Evolutionary conservation across 1,140 invertebrate species (phyloP).

Genomic region (Diorhabda sublineata): DNA sequence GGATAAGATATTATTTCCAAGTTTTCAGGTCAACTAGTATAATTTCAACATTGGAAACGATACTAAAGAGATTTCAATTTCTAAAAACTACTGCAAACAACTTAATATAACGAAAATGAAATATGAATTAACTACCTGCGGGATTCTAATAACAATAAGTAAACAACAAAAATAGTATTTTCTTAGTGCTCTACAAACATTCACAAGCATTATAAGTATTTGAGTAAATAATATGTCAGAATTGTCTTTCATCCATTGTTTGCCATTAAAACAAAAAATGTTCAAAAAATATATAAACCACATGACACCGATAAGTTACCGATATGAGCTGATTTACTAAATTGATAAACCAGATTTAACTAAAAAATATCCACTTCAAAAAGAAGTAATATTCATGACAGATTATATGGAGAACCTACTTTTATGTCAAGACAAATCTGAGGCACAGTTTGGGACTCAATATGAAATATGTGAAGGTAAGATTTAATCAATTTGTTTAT

Average conservation of each 20-base stretch:
- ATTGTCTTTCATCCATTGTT: not conserved
- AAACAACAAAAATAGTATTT: not conserved
- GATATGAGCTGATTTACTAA: not conserved
- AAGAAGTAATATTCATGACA: not conserved
- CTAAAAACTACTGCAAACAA: not conserved
- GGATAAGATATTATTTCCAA: too few species aligned
- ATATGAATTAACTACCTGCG: not conserved
- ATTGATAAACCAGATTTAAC: not conserved
- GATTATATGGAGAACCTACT: not conserved
- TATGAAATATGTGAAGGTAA: too few species aligned
- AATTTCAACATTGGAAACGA: not conserved
- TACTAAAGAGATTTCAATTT: not conserved
- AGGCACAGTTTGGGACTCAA: not conserved
- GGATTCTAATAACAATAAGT: not conserved
- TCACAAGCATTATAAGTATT: slow-evolving; percentile 7
- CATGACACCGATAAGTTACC: not conserved
- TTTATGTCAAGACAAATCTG: not conserved
- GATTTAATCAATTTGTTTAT: too few species aligned
- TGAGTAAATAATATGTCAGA: slow-evolving; percentile 13
- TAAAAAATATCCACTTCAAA: not conserved
- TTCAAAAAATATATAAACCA: slow-evolving; percentile 5
- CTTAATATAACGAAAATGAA: not conserved
- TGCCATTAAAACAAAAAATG: not conserved
- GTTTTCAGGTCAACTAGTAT: not conserved
- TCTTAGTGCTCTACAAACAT: slow-evolving; percentile 6